Evolutionary conservation across 2,888 invertebrate genomes (phyloP).

Genomic region (Pseudolycoriella hygida): DNA sequence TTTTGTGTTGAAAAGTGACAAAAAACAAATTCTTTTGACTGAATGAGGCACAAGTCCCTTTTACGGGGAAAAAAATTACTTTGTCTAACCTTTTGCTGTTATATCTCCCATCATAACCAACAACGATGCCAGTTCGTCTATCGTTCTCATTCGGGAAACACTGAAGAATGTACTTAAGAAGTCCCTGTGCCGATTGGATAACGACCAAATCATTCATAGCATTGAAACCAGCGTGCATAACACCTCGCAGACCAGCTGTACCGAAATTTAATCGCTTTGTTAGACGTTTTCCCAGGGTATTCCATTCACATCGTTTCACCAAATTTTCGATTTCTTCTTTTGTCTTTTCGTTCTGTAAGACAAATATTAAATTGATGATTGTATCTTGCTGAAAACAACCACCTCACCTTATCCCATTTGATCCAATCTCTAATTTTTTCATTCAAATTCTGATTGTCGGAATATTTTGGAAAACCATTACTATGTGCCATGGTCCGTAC

Average conservation of each 20-base stretch:
- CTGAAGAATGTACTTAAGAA: constrained; percentile 55
- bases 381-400: no score
- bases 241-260: constrained; percentile 81
- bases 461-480: no score
- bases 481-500: no score
- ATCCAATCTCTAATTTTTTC: constrained; percentile 54
- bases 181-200: constrained; percentile 85
- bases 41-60: no score
- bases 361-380: constrained; percentile 11
- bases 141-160: constrained; percentile 31
- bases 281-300: constrained; percentile 43
- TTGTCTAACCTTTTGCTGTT: constrained; percentile 74
- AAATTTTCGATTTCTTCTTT: constrained; percentile 41
- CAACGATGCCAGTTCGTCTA: constrained; percentile 54
- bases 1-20: no score
- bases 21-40: no score
- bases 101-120: constrained; percentile 86
- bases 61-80: no score
- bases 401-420: constrained; percentile 48
- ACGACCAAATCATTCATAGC: constrained; percentile 95
- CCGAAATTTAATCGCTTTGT: constrained; percentile 65
- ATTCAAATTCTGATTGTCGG: constrained; percentile 29
- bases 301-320: constrained; percentile 35
- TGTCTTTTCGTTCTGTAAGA: constrained; percentile 41
- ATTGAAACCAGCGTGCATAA: constrained; percentile 84